Conservation (phyloP, 2,113 vertebrate genomes). For the Gobiocypris rarus region DNA sequence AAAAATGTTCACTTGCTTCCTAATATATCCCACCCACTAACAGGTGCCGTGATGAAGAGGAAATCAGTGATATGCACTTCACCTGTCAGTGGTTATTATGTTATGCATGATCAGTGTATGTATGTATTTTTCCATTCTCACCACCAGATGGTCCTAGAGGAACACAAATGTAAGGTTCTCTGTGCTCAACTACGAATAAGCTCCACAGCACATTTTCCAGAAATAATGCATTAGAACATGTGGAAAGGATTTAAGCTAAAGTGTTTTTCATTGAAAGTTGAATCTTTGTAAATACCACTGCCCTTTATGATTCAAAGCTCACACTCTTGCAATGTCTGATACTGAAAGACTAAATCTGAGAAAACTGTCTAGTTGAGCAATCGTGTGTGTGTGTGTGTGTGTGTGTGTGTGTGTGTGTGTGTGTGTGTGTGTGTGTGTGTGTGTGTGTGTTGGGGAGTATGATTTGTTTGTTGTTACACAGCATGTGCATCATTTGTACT, state of each 20-base stretch:
- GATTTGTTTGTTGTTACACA: constrained; percentile 39
- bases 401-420: constrained; percentile 5
- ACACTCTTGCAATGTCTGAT: background rate
- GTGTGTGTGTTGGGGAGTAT: background rate
- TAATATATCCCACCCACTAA: too few species aligned
- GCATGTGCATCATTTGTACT: constrained; percentile 44
- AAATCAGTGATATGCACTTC: too few species aligned
- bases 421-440: background rate
- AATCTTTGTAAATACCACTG: background rate
- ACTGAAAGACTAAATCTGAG: background rate
- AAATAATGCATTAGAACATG: constrained; percentile 2
- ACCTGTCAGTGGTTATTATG: too few species aligned
- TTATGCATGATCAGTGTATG: too few species aligned
- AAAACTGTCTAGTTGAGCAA: background rate
- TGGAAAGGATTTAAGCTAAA: background rate
- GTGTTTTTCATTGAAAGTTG: background rate
- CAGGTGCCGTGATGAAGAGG: too few species aligned
- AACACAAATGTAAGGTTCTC: background rate
- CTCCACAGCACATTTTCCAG: background rate
- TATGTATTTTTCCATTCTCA: background rate
- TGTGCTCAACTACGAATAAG: background rate
- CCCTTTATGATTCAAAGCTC: background rate
- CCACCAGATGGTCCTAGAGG: constrained; percentile 53
- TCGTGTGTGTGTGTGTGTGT: background rate
- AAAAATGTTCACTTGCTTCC: too few species aligned